Base-by-base conservation (phyloP, 2,113 vertebrate species). In the Ardeotis arabs region DNA sequence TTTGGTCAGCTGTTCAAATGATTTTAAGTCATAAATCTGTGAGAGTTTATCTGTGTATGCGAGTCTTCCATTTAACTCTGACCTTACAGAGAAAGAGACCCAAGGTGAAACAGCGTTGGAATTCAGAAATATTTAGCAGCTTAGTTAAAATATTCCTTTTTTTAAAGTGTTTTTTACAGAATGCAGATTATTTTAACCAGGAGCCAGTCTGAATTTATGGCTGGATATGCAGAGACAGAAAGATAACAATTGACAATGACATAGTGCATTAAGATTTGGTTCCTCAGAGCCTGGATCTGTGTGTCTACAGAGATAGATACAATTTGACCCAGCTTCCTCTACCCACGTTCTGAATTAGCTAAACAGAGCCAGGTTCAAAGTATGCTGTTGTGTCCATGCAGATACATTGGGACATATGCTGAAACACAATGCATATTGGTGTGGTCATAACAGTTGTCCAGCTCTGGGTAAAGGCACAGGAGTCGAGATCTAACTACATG, bases 401-500 rank as follows among this genome's bases (percentile, higher is more conserved):
- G 35, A 39, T 22, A 18, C 19, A 55, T 37, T 82, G 16, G 37
- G 28, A 7, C 11, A 33, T 23, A 23, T 24, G 23, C 39, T 67
- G 56, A 70, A 75, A 47, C 23, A 28, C 10, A n/a, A 8, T 22
- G 19, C 9, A 37, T 35, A 25, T 37, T 87, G 49, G 2, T 4
- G 1, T n/a, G 27, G 7, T 18, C 19, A 15, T 39, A 58, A 31
- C 6, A 33, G 21, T 81, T n/a, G 35, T 5, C 13, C 33, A 81
- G 50, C 11, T 76, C 19, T 78, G 28, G 5, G 33, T 74, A 62
- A 78, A 75, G 31, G 21, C 5, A n/a, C 19, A 83, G 12, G 7
- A 20, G 9, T 56, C 53, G 53, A 73, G 45, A 70, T 9, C 2
- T 55, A 66, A 66, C 20, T 56, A 2, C 18, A 53, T 0, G 0